A percentile compares a stretch with the other conserved stretches of the same genome.
phyloP scores from a whole-genome alignment of 2,113 vertebrate species.

The Callocephalon fimbriatum region DNA sequence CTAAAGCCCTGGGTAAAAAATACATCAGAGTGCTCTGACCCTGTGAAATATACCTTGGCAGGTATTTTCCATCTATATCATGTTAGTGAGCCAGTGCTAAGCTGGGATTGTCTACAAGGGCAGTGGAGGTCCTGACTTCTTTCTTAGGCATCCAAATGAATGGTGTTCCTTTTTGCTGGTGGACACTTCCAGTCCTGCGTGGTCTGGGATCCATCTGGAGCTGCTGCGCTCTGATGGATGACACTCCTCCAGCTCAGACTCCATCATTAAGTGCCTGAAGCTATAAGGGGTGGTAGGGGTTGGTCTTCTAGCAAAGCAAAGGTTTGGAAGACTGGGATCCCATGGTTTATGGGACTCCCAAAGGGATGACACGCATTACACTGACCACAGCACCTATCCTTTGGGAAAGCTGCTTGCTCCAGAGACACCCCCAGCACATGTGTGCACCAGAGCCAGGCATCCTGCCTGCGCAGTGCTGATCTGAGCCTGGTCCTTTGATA shows the following conservation, averaged over 20 bases:
- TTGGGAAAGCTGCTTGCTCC: neutral
- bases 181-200: accelerated
- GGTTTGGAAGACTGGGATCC: neutral
- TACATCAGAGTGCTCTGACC: neutral
- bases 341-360: accelerated
- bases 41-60: neutral
- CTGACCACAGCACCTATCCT: neutral
- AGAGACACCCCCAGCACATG: accelerated
- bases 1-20: neutral
- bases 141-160: neutral
- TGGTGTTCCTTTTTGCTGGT: neutral
- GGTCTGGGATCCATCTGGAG: neutral
- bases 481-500: neutral
- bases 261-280: accelerated
- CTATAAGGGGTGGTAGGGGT: accelerated
- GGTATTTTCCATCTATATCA: accelerated
- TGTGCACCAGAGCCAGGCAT: accelerated
- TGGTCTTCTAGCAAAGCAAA: neutral
- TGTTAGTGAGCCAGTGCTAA: neutral
- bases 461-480: neutral
- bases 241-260: accelerated
- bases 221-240: neutral
- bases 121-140: neutral
- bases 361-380: neutral
- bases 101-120: neutral